Percentiles rank a stretch among this genome's conserved stretches.
Evolutionary conservation across 2,888 invertebrate species (phyloP).

Genomic region (Clusia tigrina): DNA sequence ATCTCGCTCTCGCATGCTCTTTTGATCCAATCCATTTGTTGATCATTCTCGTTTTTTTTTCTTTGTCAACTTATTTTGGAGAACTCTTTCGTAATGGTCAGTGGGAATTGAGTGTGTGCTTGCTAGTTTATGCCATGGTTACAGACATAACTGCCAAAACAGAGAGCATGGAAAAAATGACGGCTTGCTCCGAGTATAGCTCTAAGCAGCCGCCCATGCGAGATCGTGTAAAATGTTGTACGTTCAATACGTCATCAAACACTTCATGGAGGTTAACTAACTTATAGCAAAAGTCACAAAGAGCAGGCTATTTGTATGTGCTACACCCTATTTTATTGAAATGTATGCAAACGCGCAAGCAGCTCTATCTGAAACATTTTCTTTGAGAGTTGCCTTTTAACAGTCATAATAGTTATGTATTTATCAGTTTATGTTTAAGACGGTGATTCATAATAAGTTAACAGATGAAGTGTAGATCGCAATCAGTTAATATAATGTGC

Average conservation of each 20-base stretch:
- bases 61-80: constrained; percentile 21
- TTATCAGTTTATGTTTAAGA: too few species aligned
- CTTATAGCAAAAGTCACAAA: background rate
- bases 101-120: background rate
- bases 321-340: background rate
- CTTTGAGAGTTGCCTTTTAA: too few species aligned
- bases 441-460: too few species aligned
- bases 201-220: too few species aligned
- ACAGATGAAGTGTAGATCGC: too few species aligned
- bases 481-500: too few species aligned
- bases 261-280: background rate
- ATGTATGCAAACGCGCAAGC: too few species aligned
- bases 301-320: too few species aligned
- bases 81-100: background rate
- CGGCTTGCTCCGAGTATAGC: too few species aligned
- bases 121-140: constrained; percentile 36
- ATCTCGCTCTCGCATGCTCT: constrained; percentile 15
- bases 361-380: too few species aligned
- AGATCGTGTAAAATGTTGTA: too few species aligned
- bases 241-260: background rate
- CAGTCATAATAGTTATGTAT: too few species aligned
- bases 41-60: constrained; percentile 14
- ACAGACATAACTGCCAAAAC: constrained; percentile 52
- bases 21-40: constrained; percentile 15
- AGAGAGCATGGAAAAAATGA: constrained; percentile 48